Conservation (phyloP, 1,140 invertebrate species). For the Diorhabda sublineata region DNA sequence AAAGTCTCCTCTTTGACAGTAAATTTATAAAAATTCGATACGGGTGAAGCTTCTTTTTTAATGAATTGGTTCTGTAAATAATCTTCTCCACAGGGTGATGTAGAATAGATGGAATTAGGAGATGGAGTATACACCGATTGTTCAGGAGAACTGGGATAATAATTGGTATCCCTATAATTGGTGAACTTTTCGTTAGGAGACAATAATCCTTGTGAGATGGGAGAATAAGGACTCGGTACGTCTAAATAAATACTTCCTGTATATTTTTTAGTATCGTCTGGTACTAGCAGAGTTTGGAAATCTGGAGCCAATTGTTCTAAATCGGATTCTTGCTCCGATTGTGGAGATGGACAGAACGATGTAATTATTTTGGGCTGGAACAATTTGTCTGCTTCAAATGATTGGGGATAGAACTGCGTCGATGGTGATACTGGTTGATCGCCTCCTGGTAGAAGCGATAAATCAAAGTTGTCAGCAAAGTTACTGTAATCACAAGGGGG, state of each 20-base stretch:
- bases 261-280: constrained; percentile 27
- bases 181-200: constrained; percentile 41
- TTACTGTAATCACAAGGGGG: constrained; percentile 63
- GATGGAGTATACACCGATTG: constrained; percentile 41
- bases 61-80: constrained; percentile 35
- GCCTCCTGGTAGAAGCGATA: constrained; percentile 65
- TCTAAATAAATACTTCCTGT: constrained; percentile 39
- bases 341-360: constrained; percentile 32
- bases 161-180: constrained; percentile 33
- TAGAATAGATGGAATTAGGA: constrained; percentile 38
- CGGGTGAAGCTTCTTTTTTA: constrained; percentile 40
- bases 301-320: constrained; percentile 36
- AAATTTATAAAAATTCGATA: constrained; percentile 34
- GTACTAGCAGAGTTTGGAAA: constrained; percentile 40
- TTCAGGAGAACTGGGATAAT: constrained; percentile 44
- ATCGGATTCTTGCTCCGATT: constrained; percentile 14
- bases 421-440: constrained; percentile 56
- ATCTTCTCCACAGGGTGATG: constrained; percentile 36
- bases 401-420: constrained; percentile 54
- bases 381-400: constrained; percentile 40
- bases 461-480: constrained; percentile 65
- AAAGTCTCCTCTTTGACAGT: constrained; percentile 52
- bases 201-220: constrained; percentile 34
- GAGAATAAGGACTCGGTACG: constrained; percentile 39
- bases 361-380: constrained; percentile 41